These are phyloP conservation scores for Mayetiola destructor DNA, from an alignment of 2,888 invertebrate species.

Conservation along the genomic window DNA sequence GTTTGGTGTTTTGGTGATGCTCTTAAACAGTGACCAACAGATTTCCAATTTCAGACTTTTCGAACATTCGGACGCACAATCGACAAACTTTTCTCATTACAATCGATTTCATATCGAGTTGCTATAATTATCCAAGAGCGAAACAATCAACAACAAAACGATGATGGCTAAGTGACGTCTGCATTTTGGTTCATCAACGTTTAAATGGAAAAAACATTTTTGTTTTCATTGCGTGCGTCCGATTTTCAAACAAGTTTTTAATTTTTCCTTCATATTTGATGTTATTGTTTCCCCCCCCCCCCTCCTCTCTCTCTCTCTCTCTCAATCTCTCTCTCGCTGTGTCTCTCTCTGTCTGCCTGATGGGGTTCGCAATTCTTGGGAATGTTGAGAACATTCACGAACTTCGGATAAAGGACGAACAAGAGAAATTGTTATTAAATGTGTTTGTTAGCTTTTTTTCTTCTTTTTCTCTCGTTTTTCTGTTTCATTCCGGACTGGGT, in stretches of 20 bases:
- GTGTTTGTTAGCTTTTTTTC: neutral
- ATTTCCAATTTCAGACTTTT: no score
- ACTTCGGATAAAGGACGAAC: slow-evolving; percentile 7
- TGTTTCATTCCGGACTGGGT: neutral
- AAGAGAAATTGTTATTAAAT: slow-evolving; percentile 8
- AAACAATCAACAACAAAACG: no score
- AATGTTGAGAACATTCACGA: neutral
- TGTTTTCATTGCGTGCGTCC: neutral
- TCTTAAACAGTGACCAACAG: neutral
- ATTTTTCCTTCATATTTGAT: no score
- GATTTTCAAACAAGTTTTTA: neutral
- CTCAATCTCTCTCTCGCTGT: neutral
- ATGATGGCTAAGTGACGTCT: neutral
- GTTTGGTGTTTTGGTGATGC: neutral
- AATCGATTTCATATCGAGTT: neutral
- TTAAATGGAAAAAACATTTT: slow-evolving; percentile 2
- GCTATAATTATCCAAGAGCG: no score
- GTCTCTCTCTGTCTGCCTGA: neutral
- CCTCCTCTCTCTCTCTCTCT: neutral
- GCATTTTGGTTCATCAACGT: neutral
- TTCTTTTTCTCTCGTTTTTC: neutral
- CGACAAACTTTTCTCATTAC: slow-evolving; percentile 11
- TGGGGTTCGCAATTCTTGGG: no score
- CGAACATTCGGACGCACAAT: no score
- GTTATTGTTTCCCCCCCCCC: neutral